These are phyloP conservation scores for Pachliopta kotzebuea DNA, from an alignment of 2,888 invertebrate species.

Conservation along the genomic window DNA sequence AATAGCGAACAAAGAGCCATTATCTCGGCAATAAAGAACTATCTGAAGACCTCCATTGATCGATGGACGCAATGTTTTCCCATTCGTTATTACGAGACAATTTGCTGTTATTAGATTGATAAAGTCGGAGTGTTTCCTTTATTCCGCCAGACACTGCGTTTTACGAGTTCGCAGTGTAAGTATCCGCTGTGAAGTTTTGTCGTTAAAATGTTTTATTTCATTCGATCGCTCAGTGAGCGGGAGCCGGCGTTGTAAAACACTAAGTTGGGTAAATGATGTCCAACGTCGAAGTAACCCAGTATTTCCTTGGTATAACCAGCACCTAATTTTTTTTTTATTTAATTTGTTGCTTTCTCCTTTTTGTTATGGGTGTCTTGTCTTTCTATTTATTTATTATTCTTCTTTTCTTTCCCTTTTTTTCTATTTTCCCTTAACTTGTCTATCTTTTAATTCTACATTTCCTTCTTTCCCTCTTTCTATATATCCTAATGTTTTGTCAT, in stretches of 20 bases:
- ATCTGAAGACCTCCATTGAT: constrained; percentile 30
- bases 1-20: constrained; percentile 28
- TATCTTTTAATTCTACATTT: no score
- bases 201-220: constrained; percentile 23
- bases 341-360: no score
- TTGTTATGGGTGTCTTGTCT: no score
- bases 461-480: no score
- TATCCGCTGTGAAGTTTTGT: constrained; percentile 16
- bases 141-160: constrained; percentile 14
- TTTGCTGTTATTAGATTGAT: constrained; percentile 23
- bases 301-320: no score
- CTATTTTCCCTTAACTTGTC: no score
- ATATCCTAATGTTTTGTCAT: no score
- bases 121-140: constrained; percentile 9
- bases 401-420: no score
- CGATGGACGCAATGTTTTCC: constrained; percentile 30
- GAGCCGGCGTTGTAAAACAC: constrained; percentile 6
- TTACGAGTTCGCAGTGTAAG: constrained; percentile 5
- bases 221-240: background rate
- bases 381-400: no score
- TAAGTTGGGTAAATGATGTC: background rate
- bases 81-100: constrained; percentile 32
- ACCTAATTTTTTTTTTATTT: no score
- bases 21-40: constrained; percentile 34
- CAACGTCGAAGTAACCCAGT: no score